A percentile compares a stretch with the other conserved stretches of the same genome.
Conservation (phyloP, 2,113 vertebrate species). For the Balaenoptera acutorostrata region DNA sequence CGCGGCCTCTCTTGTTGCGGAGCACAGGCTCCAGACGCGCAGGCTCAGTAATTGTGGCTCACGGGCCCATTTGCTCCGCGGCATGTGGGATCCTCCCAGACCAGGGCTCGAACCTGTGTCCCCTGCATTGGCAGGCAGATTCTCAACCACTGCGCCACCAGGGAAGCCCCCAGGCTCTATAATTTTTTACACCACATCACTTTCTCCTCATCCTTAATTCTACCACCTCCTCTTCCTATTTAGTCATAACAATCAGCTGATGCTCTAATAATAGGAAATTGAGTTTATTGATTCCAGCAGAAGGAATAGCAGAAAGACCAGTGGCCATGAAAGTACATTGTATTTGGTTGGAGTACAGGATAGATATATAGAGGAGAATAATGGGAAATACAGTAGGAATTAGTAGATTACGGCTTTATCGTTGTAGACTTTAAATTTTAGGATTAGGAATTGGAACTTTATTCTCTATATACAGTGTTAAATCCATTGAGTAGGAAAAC, state of each 20-base stretch:
- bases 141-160: too few relatives aligned
- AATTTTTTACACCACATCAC: not conserved
- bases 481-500: not conserved
- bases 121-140: too few relatives aligned
- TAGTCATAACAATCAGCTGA: not conserved
- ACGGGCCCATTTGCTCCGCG: too few relatives aligned
- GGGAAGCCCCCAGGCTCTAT: not conserved
- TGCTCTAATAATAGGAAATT: not conserved
- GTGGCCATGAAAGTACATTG: not conserved
- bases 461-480: not conserved
- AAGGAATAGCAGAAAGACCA: not conserved
- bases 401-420: not conserved
- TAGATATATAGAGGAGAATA: not conserved
- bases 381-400: not conserved
- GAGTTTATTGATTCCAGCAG: not conserved
- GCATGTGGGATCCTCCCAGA: too few relatives aligned
- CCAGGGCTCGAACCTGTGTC: too few relatives aligned
- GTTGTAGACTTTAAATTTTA: not conserved
- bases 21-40: too few relatives aligned
- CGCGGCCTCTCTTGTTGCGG: too few relatives aligned
- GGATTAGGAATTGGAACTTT: not conserved
- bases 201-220: not conserved
- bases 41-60: too few relatives aligned
- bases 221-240: not conserved
- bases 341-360: not conserved